Conservation (phyloP, 2,113 vertebrate species). For the Chrysochloris asiatica region DNA sequence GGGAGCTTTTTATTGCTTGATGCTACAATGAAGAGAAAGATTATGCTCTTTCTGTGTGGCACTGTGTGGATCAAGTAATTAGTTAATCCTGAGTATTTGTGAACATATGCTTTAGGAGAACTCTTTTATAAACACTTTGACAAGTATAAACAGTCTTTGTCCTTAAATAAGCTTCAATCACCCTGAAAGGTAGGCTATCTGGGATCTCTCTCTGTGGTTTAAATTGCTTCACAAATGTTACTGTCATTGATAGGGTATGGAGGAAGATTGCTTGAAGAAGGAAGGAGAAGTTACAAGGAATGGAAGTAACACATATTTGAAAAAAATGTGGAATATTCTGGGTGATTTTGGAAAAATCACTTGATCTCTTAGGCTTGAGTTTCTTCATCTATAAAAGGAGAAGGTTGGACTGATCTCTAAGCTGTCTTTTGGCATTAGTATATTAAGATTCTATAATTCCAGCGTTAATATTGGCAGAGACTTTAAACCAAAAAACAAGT, state of each 20-base stretch:
- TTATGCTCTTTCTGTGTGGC: not conserved
- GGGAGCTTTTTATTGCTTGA: not conserved
- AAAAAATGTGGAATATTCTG: not conserved
- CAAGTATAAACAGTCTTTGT: not conserved
- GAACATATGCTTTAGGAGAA: not conserved
- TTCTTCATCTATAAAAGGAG: constrained; percentile 33
- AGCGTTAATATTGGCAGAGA: not conserved
- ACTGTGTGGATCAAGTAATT: not conserved
- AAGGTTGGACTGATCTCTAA: not conserved
- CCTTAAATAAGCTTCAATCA: not conserved
- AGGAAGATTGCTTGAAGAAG: not conserved
- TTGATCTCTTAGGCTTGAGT: not conserved
- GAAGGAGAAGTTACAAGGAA: not conserved
- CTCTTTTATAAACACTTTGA: not conserved
- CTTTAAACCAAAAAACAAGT: not conserved
- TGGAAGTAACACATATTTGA: not conserved
- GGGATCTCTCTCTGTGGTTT: not conserved
- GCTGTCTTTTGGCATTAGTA: not conserved
- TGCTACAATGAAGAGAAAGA: not conserved
- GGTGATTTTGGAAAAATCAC: not conserved
- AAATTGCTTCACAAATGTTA: not conserved
- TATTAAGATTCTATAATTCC: constrained; percentile 9
- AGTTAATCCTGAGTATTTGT: not conserved
- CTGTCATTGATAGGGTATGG: not conserved
- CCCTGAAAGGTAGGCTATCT: not conserved